phyloP scores from a whole-genome alignment of 1,140 invertebrate genomes.

The Lepidotrigona ventralis region DNA sequence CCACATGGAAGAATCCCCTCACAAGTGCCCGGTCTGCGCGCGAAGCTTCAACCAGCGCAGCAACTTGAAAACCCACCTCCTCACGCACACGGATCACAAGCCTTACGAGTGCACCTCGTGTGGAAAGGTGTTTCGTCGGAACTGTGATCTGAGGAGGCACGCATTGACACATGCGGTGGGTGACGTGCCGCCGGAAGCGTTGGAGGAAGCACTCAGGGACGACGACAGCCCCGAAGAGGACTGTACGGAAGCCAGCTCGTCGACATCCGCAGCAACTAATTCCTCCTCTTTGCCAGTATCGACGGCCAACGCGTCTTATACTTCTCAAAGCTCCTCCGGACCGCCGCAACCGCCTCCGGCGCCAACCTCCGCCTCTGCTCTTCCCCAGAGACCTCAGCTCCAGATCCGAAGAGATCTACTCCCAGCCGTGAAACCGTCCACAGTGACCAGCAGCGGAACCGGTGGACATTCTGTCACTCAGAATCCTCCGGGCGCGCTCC shows the following conservation, averaged over 20 bases:
- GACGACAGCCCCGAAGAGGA: conserved; percentile 82
- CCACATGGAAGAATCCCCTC: conserved; percentile 94
- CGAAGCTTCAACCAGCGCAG: conserved; percentile 94
- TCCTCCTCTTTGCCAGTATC: conserved; percentile 43
- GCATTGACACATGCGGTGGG: conserved; percentile 92
- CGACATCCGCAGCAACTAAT: conserved; percentile 60
- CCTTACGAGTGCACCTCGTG: conserved; percentile 96
- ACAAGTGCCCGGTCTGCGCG: conserved; percentile 94
- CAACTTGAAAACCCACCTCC: conserved; percentile 95
- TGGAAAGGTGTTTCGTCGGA: conserved; percentile 91
- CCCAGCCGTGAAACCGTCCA: conserved; percentile 80
- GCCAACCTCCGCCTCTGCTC: conserved; percentile 53
- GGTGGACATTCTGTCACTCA: conserved; percentile 73
- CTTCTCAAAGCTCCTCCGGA: conserved; percentile 67
- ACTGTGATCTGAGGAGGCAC: conserved; percentile 92
- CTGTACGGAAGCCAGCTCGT: conserved; percentile 70
- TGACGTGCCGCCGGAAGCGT: conserved; percentile 86
- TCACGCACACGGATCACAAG: conserved; percentile 97
- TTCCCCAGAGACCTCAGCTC: conserved; percentile 82
- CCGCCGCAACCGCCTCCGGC: conserved; percentile 51
- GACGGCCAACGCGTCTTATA: conserved; percentile 44
- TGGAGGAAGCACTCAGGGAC: conserved; percentile 84
- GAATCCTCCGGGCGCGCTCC: conserved; percentile 78
- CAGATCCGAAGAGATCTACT: conserved; percentile 87
- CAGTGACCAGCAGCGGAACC: conserved; percentile 75